Percentiles rank a stretch among this genome's conserved stretches.
Conservation (phyloP, 2,797 vertebrate genomes). For the Rhynchonycteris naso region DNA sequence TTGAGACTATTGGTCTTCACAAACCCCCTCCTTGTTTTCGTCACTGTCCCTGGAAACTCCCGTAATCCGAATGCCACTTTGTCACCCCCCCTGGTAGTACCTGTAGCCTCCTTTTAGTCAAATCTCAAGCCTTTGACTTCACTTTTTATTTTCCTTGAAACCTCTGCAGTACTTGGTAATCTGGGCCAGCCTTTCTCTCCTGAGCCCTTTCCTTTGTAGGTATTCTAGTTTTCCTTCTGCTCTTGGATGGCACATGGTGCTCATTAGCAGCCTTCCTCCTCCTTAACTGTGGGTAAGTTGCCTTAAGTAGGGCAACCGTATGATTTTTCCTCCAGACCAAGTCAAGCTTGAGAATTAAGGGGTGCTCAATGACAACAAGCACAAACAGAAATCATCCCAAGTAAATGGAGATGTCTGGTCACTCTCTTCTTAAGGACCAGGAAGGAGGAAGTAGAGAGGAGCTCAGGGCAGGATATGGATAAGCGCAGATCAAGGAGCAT, state of each 20-base stretch:
- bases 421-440: not conserved
- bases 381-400: not conserved
- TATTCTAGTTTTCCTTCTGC: not conserved
- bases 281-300: not conserved
- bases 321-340: not conserved
- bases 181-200: not conserved
- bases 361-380: not conserved
- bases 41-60: not conserved
- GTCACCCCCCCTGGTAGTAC: accelerated
- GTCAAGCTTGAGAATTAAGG: not conserved
- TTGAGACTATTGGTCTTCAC: not conserved
- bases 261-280: not conserved
- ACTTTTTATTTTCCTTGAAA: not conserved
- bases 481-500: not conserved
- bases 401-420: not conserved
- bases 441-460: not conserved
- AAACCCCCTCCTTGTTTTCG: not conserved
- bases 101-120: not conserved
- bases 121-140: not conserved
- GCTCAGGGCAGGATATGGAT: not conserved
- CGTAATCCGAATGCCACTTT: not conserved
- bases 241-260: not conserved
- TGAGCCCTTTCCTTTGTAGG: not conserved
- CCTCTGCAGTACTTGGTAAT: not conserved
- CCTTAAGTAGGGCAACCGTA: not conserved